Evolutionary conservation across 2,888 invertebrate genomes (phyloP), one percentile per base, ranked within the genome.

Genomic region (Pyrrhia umbra): DNA sequence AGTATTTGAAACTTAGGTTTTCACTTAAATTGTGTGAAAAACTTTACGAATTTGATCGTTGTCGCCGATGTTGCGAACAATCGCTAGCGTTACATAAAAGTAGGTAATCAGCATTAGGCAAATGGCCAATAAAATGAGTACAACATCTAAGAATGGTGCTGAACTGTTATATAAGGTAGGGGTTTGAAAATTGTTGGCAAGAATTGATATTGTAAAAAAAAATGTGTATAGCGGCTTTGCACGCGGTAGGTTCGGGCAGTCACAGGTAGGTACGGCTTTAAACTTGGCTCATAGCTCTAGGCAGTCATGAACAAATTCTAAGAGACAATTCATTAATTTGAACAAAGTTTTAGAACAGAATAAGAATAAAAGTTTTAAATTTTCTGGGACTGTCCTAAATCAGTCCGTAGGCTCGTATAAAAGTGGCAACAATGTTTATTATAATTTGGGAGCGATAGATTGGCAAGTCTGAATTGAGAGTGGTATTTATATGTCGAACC

Each of bases 81-180:
- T 58, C 72, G 18, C 76, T 39, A 23, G 39, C 21, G 45, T 72
- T 76, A 76, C 34, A 55, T 72, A 72, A 69, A 62, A 15, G 23
- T 15, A 54, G 52, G 54, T 46, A 71, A 76, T 72, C 77, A 76
- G 64, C 76, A 64, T 55, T 52, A 64, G 66, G 77, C 66, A 64
- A 72, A 72, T 76, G 39, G 57, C 54, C 72, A 71, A 72, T 71
- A 71, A 71, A 76, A 71, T 58, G 42, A 55, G 46, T 55, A 47
- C 66, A 49, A 58, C 54, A 25, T 39, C 30, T 54, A 54, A 75
- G 39, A 54, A 65, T 25, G 23, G 15, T 27, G 34, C 34, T 51
- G 39, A 51, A 70, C 30, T 21, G 52, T 71, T 72, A 65, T 18
- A 43, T 55, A 76, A 72, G n/a, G 25, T 39, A 42, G 37, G 4